A percentile compares a stretch with the other conserved stretches of the same genome.
Evolutionary conservation across 1,140 invertebrate species (phyloP).

Genomic region (Palaemon carinicauda): DNA sequence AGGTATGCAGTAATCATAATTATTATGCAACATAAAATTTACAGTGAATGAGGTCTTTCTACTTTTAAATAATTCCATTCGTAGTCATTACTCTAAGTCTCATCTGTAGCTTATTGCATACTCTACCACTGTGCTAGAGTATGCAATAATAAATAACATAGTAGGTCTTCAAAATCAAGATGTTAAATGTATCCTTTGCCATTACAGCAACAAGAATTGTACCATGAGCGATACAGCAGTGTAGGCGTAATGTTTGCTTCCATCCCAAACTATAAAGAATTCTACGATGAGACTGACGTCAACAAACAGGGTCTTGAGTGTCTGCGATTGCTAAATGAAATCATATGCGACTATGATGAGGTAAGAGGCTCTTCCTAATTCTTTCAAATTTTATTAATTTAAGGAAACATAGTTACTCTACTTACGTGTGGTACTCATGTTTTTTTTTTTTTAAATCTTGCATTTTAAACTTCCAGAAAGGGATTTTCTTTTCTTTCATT

Average conservation of each 20-base stretch:
- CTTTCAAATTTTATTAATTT: not conserved
- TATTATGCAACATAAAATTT: too few relatives aligned
- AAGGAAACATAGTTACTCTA: not conserved
- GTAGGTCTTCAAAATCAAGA: too few relatives aligned
- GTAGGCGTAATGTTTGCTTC: slow-evolving; percentile 98
- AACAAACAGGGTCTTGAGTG: slow-evolving; percentile 97
- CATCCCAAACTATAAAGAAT: slow-evolving; percentile 98
- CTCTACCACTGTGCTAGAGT: too few relatives aligned
- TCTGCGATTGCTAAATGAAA: slow-evolving; percentile 93
- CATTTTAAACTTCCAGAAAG: too few relatives aligned
- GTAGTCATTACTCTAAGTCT: too few relatives aligned
- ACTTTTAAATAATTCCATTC: too few relatives aligned
- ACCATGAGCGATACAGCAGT: slow-evolving; percentile 92
- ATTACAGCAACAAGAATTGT: slow-evolving; percentile 75
- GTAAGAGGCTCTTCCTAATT: slow-evolving; percentile 67
- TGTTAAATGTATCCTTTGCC: not conserved
- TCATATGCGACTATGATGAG: slow-evolving; percentile 98
- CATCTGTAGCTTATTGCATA: too few relatives aligned
- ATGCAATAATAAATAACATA: too few relatives aligned
- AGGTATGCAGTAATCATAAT: too few relatives aligned
- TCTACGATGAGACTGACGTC: slow-evolving; percentile 97
- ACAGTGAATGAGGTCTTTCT: too few relatives aligned
- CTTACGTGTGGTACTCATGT: not conserved
- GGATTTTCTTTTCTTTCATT: too few relatives aligned
- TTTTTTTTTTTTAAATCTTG: too few relatives aligned